Evolutionary conservation across 2,113 vertebrate genomes (phyloP), one percentile per base, ranked within the genome.

Genomic region (Delphinus delphis): DNA sequence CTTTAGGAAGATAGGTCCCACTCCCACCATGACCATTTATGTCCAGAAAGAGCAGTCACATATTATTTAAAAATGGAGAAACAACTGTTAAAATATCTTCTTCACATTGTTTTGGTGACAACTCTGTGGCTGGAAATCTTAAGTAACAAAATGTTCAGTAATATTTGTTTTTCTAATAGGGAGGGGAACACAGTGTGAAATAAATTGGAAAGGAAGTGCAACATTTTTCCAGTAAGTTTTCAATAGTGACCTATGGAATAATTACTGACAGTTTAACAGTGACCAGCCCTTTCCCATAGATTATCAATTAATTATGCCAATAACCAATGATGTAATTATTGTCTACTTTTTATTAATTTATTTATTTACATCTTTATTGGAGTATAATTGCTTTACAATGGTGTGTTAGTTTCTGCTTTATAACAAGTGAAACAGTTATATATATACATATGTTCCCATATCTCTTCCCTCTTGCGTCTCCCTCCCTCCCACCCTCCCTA

Each of bases 111-210:
- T 68, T 73, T 41, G 6, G 12, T 50, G 63, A 87, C 13, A 83
- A 23, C 26, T 71, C 68, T 90, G 73, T 96, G 83, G 33, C 47
- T 70, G 36, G 21, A 96, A 97, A 85, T 91, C 13, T 53, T 67
- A 68, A 33, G 50, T 50, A 89, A 65, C 9, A 63, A 33, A 4
- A 38, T 65, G 1, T 50, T 77, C 3, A 12, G 21, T 79, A 62
- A 86, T 28, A 36, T 65, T 53, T 50, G 4, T 15, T 55, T 82
- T 50, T 71, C 26, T 70, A 10, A 8, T 33, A 36, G 20, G 9
- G 4, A 58, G n/a, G 26, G 47, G 47, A 65, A 93, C 2, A 67
- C 23, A 33, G 4, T 15, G 7, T 86, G 31, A 92, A 82, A 82
- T 21, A 89, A 60, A 67, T 20, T 10, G 5, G 8, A 2, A 90